Conservation (phyloP, 1,140 invertebrate genomes). For the Berghia stephanieae region DNA sequence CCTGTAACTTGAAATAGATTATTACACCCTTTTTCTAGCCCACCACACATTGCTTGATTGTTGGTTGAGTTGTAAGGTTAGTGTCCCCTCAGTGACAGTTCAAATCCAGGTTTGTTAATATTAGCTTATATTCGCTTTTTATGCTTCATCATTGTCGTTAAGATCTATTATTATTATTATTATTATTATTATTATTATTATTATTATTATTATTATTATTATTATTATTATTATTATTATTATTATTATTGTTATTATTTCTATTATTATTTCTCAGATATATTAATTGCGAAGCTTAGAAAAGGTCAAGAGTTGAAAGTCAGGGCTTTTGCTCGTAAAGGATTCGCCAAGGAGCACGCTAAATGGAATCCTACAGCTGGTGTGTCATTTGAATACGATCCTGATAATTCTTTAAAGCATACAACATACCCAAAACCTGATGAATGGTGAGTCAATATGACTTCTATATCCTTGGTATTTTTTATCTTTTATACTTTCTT, state of each 20-base stretch:
- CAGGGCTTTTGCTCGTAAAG: constrained; percentile 92
- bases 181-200: too few relatives aligned
- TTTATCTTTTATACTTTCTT: too few relatives aligned
- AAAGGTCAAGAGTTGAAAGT: constrained; percentile 98
- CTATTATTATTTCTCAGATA: constrained; percentile 72
- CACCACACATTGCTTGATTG: too few relatives aligned
- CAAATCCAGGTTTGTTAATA: too few relatives aligned
- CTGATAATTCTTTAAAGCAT: constrained; percentile 96
- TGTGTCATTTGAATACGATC: constrained; percentile 99
- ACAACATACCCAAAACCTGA: constrained; percentile 97
- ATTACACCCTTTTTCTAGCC: too few relatives aligned
- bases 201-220: background rate
- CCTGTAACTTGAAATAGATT: too few relatives aligned
- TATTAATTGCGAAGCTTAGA: constrained; percentile 95
- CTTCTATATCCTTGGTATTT: too few relatives aligned
- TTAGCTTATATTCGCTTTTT: too few relatives aligned
- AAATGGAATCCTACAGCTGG: constrained; percentile 99
- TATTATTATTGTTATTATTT: background rate
- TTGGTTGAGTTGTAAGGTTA: too few relatives aligned
- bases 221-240: background rate
- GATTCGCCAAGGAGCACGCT: constrained; percentile 99
- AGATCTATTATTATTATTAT: too few relatives aligned
- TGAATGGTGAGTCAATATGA: constrained; percentile 79
- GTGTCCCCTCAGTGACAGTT: too few relatives aligned
- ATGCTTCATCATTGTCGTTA: too few relatives aligned